Conservation (phyloP, 2,797 vertebrate species). For the Falco rusticolus region DNA sequence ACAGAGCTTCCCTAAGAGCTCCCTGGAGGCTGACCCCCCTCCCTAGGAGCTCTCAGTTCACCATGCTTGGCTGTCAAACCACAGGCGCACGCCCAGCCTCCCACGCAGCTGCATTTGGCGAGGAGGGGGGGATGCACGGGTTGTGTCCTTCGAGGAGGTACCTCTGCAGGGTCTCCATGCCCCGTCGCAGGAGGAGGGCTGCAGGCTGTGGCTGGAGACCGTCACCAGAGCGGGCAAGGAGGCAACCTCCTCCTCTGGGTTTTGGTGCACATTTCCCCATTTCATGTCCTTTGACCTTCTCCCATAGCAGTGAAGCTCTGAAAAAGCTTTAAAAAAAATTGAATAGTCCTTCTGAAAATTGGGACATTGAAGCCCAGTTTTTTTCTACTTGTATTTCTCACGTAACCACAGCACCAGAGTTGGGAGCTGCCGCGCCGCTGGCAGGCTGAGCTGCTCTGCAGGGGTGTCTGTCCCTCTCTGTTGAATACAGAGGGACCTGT, state of each 20-base stretch:
- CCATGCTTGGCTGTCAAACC: not conserved
- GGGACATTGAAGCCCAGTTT: not conserved
- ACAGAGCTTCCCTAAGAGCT: not conserved
- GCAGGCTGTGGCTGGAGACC: not conserved
- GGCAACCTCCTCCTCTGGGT: not conserved
- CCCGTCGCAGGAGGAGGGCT: not conserved
- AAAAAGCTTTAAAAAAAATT: not conserved
- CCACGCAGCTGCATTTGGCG: accelerated
- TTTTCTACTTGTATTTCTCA: not conserved
- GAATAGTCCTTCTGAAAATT: not conserved
- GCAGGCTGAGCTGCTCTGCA: not conserved
- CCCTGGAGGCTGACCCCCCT: not conserved
- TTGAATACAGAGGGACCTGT: not conserved
- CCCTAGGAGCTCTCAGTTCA: not conserved
- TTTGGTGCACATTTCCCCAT: not conserved
- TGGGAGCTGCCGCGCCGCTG: not conserved
- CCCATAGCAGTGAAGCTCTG: not conserved
- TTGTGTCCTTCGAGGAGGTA: not conserved
- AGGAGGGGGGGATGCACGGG: accelerated
- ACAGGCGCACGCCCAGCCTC: not conserved
- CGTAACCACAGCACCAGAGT: not conserved
- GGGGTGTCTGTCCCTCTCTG: not conserved
- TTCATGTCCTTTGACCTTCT: not conserved
- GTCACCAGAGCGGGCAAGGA: not conserved
- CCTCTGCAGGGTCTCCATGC: not conserved